These are phyloP conservation scores for Centropus unirufus DNA, from an alignment of 2,113 vertebrate species.

Conservation along the genomic window DNA sequence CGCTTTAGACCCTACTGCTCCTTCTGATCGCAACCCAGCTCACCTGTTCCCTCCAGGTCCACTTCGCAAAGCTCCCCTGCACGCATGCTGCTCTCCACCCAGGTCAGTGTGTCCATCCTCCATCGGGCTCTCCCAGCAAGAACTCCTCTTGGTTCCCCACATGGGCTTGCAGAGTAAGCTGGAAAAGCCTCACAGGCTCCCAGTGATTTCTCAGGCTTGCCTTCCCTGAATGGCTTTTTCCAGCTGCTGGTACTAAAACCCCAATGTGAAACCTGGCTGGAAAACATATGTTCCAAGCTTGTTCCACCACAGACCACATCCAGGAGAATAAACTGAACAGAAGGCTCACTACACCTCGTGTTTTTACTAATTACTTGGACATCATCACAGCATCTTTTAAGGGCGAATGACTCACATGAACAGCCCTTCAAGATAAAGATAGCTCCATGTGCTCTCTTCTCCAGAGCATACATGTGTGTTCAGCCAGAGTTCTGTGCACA, in stretches of 20 bases:
- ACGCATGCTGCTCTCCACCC: background rate
- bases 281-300: background rate
- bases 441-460: background rate
- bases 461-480: background rate
- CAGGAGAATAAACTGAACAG: background rate
- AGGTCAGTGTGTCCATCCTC: background rate
- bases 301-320: background rate
- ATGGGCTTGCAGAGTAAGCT: background rate
- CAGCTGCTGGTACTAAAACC: slow-evolving; percentile 4
- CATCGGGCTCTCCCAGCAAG: background rate
- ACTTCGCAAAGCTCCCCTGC: background rate
- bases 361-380: background rate
- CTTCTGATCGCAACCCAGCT: background rate
- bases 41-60: slow-evolving; percentile 20
- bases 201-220: background rate
- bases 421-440: background rate
- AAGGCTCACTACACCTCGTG: background rate
- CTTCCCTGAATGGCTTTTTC: slow-evolving; percentile 2
- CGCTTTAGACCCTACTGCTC: background rate
- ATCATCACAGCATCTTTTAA: background rate
- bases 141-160: background rate
- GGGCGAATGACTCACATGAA: background rate
- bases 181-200: background rate
- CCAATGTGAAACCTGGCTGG: background rate
- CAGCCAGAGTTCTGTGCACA: background rate